These are phyloP conservation scores for Scaeva pyrastri DNA, from an alignment of 2,888 invertebrate genomes.

Conservation along the genomic window DNA sequence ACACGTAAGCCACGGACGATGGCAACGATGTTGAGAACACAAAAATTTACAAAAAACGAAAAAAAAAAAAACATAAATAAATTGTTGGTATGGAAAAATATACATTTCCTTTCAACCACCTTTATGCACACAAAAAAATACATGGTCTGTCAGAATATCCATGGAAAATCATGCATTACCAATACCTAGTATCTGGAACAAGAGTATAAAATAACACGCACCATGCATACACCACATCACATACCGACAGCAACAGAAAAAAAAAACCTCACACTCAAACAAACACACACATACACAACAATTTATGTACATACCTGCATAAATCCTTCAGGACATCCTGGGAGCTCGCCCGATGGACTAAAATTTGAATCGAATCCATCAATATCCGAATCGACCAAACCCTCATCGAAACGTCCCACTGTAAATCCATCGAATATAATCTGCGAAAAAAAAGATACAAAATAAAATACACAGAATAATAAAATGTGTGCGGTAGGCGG, in stretches of 20 bases:
- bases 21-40: too few species aligned
- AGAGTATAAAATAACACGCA: conserved; percentile 21
- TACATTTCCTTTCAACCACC: conserved; percentile 33
- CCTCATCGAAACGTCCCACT: conserved; percentile 91
- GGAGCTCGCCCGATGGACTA: conserved; percentile 85
- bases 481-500: background rate
- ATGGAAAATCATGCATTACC: conserved; percentile 48
- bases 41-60: background rate
- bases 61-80: background rate
- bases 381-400: conserved; percentile 84
- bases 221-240: background rate
- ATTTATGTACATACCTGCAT: conserved; percentile 88
- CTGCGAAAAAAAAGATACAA: conserved; percentile 82
- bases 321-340: conserved; percentile 94
- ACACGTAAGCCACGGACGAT: conserved; percentile 38
- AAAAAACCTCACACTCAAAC: too few species aligned
- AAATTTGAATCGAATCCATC: conserved; percentile 83
- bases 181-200: background rate
- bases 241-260: too few species aligned
- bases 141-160: conserved; percentile 59
- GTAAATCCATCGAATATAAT: conserved; percentile 95
- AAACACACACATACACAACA: conserved; percentile 1
- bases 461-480: conserved; percentile 33
- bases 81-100: conserved; percentile 32
- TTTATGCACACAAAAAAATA: conserved; percentile 8